A percentile compares a stretch with the other conserved stretches of the same genome.
Conservation (phyloP, 2,888 invertebrate species). For the Pristionchus entomophagus region DNA sequence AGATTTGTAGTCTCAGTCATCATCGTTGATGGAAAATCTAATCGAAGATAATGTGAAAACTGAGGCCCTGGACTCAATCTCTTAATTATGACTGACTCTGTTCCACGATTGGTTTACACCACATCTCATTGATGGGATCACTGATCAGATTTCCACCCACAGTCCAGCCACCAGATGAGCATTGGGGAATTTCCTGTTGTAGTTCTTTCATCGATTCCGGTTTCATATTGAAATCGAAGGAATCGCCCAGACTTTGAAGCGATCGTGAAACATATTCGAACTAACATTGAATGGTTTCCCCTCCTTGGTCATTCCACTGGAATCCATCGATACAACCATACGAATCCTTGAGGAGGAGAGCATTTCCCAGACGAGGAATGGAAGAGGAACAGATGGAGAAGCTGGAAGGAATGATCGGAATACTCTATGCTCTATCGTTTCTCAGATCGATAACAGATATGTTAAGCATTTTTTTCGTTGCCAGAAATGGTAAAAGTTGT, state of each 20-base stretch:
- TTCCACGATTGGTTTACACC: slow-evolving; percentile 1
- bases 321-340: slow-evolving; percentile 4
- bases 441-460: neutral
- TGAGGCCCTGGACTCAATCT: no score
- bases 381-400: neutral
- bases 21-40: no score
- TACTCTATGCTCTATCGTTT: neutral
- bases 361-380: slow-evolving; percentile 3
- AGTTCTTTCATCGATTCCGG: no score
- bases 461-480: neutral
- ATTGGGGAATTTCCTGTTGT: neutral
- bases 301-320: neutral
- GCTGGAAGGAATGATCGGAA: neutral
- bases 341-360: neutral
- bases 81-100: neutral
- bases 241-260: no score
- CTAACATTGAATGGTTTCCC: neutral
- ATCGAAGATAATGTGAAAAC: no score
- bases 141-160: neutral
- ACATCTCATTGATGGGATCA: neutral
- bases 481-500: no score
- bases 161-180: neutral
- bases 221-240: no score
- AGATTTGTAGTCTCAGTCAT: no score
- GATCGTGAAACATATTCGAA: no score